Conservation (phyloP, 2,797 vertebrate species). For the Coracias cyanogaster region DNA sequence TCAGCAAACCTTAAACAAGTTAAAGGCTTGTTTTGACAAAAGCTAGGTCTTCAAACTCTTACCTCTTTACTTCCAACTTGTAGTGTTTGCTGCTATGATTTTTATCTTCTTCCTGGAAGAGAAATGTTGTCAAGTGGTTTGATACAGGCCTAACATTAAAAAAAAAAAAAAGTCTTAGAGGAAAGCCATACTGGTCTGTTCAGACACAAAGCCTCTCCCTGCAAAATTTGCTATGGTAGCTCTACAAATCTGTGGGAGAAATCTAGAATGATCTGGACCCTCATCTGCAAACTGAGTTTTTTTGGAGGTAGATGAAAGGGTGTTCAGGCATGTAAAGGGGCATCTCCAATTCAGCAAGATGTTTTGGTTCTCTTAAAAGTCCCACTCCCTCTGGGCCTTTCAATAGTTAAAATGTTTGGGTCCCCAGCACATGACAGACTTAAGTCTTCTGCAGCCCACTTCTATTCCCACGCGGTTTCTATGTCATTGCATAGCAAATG, state of each 20-base stretch:
- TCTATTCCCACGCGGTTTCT: not conserved
- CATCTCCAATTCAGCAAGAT: not conserved
- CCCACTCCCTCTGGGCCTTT: not conserved
- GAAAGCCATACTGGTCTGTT: not conserved
- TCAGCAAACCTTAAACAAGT: not conserved
- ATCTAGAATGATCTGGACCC: not conserved
- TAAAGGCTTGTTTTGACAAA: not conserved
- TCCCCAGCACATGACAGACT: not conserved
- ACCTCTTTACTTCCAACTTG: not conserved
- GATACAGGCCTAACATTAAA: not conserved
- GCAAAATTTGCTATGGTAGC: not conserved
- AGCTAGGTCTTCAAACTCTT: not conserved
- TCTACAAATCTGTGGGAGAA: not conserved
- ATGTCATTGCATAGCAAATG: no score
- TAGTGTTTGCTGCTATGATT: not conserved
- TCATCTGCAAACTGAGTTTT: not conserved
- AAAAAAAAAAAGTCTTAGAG: not conserved
- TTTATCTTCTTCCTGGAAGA: not conserved
- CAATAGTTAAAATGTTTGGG: not conserved
- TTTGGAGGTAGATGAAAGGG: not conserved
- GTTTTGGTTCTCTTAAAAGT: not conserved
- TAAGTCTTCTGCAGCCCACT: not conserved
- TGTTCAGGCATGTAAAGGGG: not conserved
- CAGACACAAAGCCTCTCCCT: not conserved
- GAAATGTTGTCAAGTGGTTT: not conserved